Conservation (phyloP, 2,797 vertebrate species). For the Cyclura pinguis region DNA sequence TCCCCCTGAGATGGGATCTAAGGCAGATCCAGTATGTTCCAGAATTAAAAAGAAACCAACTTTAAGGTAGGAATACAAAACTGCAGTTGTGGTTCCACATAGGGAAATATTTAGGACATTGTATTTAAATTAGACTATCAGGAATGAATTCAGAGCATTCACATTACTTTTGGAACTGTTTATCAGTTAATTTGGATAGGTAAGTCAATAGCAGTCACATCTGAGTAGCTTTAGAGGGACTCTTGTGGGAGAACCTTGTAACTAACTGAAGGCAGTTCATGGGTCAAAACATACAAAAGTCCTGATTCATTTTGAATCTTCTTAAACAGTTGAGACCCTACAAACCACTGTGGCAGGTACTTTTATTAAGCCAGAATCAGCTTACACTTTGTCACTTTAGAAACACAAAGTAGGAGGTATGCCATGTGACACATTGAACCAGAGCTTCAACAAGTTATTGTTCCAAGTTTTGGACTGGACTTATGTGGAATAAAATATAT, state of each 20-base stretch:
- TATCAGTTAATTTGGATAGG: slow-evolving; percentile 17
- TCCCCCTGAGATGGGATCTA: too few species aligned
- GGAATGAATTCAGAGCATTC: not conserved
- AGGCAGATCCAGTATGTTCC: too few species aligned
- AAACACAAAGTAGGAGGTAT: slow-evolving; percentile 42
- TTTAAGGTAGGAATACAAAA: too few species aligned
- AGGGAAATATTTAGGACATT: not conserved
- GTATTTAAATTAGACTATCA: not conserved
- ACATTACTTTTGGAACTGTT: not conserved
- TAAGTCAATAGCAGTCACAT: not conserved
- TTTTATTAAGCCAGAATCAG: slow-evolving; percentile 37
- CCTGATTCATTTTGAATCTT: slow-evolving; percentile 7
- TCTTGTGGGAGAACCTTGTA: not conserved
- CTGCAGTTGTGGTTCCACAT: not conserved
- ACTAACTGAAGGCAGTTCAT: slow-evolving; percentile 1
- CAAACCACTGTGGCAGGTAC: slow-evolving; percentile 3
- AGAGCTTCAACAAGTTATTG: too few species aligned
- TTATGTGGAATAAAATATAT: not conserved
- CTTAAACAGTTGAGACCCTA: slow-evolving; percentile 27
- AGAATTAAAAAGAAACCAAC: too few species aligned
- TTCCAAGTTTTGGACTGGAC: slow-evolving; percentile 17
- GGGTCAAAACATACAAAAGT: not conserved
- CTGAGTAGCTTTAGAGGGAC: not conserved
- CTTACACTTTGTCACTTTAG: slow-evolving; percentile 41
- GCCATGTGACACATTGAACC: too few species aligned